Evolutionary conservation across 2,113 vertebrate genomes (phyloP).

Genomic region (Megaceryle maxima): DNA sequence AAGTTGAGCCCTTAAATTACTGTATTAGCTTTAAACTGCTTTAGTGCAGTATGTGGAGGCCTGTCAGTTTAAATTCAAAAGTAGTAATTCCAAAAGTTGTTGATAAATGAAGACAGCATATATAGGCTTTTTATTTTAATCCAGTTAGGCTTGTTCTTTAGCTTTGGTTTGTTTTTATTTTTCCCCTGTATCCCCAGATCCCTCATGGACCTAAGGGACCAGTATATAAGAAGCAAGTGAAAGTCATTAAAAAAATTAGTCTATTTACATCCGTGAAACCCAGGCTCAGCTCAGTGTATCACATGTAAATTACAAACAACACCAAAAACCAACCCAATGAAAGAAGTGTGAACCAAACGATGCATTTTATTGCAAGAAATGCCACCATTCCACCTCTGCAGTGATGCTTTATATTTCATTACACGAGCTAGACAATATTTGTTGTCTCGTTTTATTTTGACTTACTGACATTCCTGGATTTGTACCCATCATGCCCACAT

Average conservation of each 20-base stretch:
- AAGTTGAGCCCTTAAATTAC: not conserved
- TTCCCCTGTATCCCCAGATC: not conserved
- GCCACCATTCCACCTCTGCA: not conserved
- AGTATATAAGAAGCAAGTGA: not conserved
- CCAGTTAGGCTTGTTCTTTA: not conserved
- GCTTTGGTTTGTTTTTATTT: not conserved
- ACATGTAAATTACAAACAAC: not conserved
- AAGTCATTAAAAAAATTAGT: not conserved
- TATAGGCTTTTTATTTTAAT: constrained; percentile 1
- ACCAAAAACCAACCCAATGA: not conserved
- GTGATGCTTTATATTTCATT: not conserved
- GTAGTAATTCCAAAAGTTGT: not conserved
- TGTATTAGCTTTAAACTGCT: not conserved
- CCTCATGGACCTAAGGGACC: not conserved
- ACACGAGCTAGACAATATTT: not conserved
- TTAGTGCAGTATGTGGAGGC: not conserved
- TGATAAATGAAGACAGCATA: not conserved
- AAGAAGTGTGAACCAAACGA: not conserved
- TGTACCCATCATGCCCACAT: not conserved
- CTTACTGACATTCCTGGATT: not conserved
- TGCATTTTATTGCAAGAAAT: not conserved
- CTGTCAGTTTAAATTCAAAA: not conserved
- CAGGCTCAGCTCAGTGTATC: not conserved
- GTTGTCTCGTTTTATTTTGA: not conserved
- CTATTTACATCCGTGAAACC: not conserved